Evolutionary conservation across 2,888 invertebrate species (phyloP), one percentile per base, ranked within the genome.

Genomic region (Drosophila aldrichi): DNA sequence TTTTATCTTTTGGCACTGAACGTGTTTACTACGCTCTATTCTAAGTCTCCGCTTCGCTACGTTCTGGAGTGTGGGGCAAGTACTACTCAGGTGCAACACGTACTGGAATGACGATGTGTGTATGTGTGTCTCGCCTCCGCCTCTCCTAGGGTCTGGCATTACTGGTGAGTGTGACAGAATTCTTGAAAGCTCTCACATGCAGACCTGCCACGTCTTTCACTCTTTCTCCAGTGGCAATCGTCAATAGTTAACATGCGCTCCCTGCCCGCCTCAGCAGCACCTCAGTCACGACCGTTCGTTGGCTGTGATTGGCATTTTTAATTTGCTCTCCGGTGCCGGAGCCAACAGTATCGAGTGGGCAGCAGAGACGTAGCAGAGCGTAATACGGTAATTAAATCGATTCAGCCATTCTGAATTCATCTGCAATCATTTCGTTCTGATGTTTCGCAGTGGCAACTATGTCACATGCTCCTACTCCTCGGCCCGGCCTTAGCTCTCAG

Each of bases 261-360:
- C 9, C 22, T 36, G 8, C 12, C 38, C 38, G 6, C 40, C 48
- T 25, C 44, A 34, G 43, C 36, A 36, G 34, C 44, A 38, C 36
- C 40, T 44, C 43, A 29, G 75, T 65, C 79, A 77, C 72, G 72
- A 59, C 41, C 49, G 49, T 57, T 64, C 52, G 49, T 62, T 66
- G 66, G 25, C 55, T 81, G 82, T 83, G 81, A 71, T 75, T 80
- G 81, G 83, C 81, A 82, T 82, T 78, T 75, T 75, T 74, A 82
- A 82, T 80, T 80, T 74, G 64, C 49, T 56, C 59, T 55, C 38
- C 60, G 41, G 25, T 58, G 62, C 32, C 29, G 44, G 59, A 52
- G 32, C 64, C 49, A 12, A n/a, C 46, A 36, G 38, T 25, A 18
- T 38, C 25, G 18, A 57, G 59, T 60, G 55, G 46, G 38, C 48